phyloP scores from a whole-genome alignment of 2,888 invertebrate species.

The Cephus nigrinus region DNA sequence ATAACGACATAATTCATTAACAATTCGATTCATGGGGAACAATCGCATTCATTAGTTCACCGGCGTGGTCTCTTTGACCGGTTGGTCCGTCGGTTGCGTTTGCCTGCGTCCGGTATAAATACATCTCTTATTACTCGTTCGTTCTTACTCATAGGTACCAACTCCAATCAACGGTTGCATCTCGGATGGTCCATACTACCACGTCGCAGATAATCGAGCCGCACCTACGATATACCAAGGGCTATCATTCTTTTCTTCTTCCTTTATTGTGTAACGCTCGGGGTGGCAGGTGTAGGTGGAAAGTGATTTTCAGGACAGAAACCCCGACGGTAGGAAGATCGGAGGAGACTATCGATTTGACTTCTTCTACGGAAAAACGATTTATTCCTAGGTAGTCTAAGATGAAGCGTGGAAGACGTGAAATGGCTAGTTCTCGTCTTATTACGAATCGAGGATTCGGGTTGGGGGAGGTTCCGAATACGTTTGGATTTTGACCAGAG shows the following conservation, averaged over 20 bases:
- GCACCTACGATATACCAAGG: not conserved
- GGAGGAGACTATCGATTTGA: not conserved
- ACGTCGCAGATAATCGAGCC: not conserved
- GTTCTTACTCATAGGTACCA: conserved; percentile 38
- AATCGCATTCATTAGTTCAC: conserved; percentile 58
- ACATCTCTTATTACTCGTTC: conserved; percentile 43
- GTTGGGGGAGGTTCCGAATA: conserved; percentile 12
- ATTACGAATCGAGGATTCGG: not conserved
- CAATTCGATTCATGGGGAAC: conserved; percentile 62
- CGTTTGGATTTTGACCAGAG: conserved; percentile 47
- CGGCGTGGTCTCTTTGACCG: conserved; percentile 38
- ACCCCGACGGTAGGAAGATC: not conserved
- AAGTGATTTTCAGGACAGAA: not conserved
- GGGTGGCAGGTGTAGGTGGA: not conserved
- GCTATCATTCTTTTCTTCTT: not conserved
- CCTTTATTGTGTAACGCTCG: not conserved
- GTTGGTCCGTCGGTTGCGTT: conserved; percentile 30
- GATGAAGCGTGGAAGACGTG: not conserved
- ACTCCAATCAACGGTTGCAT: conserved; percentile 38
- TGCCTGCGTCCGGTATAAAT: conserved; percentile 41
- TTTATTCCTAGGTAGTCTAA: not conserved
- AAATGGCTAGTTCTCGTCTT: not conserved
- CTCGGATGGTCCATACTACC: not conserved
- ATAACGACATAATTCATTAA: conserved; percentile 60
- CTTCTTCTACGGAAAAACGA: not conserved